Base-by-base conservation (phyloP, 2,113 vertebrate species). In the Promerops cafer region DNA sequence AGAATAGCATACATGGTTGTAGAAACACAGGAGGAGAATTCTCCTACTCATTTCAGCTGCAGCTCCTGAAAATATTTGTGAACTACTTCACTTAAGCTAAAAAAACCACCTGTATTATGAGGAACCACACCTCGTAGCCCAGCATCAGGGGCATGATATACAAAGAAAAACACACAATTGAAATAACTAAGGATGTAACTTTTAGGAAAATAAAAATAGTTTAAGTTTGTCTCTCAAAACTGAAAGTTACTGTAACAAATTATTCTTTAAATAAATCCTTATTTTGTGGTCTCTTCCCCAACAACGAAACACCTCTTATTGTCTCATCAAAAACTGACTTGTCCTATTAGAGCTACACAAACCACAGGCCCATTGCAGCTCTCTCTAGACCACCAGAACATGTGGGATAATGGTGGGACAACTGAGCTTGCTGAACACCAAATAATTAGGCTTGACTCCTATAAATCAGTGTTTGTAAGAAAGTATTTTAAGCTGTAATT, bases 401-500 rank as follows among this genome's bases (percentile, higher is more conserved):
- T 39, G 44, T 22, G 50, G 30, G 50, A 18, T 42, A 85, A 89
- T 16, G 13, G n/a, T 35, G 20, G 27, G 40, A 91, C n/a, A 83
- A 13, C 33, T 74, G 83, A 74, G 31, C 30, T 74, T 89, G 17
- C 54, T 87, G 44, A 86, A 72, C 27, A 23, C 20, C 44, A 63
- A 59, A 88, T 24, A 87, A 89, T 83, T 78, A 76, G 45, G 31
- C 61, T 44, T 54, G 42, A 65, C 11, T 77, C n/a, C 53, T 60
- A 82, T 47, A 70, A 68, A 83, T 37, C 27, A 33, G 8, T 47
- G 20, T 60, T 87, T 81, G 44, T 72, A 49, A 83, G 65, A 83
- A 39, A 93, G 81, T n/a, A 82, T 70, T 94, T 76, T 61, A 93
- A 95, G 23, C 21, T 71, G 69, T 82, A 87, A 88, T 76, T 93